phyloP scores from a whole-genome alignment of 2,888 invertebrate genomes.

The Hirtodrosophila trivittata region DNA sequence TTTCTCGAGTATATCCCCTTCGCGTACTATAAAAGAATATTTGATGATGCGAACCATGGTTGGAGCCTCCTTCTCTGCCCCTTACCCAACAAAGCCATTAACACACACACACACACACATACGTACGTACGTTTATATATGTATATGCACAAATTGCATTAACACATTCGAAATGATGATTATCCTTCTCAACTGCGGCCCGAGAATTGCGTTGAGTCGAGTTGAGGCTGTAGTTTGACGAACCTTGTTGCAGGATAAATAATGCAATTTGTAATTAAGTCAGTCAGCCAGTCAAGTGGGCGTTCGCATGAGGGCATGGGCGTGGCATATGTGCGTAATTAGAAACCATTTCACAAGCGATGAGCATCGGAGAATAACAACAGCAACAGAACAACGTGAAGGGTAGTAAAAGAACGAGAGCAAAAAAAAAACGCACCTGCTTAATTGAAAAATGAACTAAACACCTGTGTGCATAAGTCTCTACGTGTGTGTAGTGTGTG shows the following conservation, averaged over 20 bases:
- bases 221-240: slow-evolving; percentile 65
- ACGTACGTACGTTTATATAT: slow-evolving; percentile 1
- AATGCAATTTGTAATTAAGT: slow-evolving; percentile 80
- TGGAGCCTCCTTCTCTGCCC: slow-evolving; percentile 1
- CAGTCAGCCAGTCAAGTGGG: slow-evolving; percentile 63
- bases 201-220: slow-evolving; percentile 12
- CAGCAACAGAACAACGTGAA: slow-evolving; percentile 11
- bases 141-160: slow-evolving; percentile 47
- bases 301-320: slow-evolving; percentile 13
- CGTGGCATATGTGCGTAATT: slow-evolving; percentile 55
- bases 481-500: slow-evolving; percentile 7
- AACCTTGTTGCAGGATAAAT: slow-evolving; percentile 75
- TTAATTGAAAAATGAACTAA: slow-evolving; percentile 70
- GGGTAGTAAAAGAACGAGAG: slow-evolving; percentile 1
- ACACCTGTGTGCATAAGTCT: slow-evolving; percentile 20
- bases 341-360: slow-evolving; percentile 58
- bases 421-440: slow-evolving; percentile 22
- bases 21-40: slow-evolving; percentile 52
- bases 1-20: slow-evolving; percentile 26
- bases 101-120: slow-evolving; percentile 1
- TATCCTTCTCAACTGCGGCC: slow-evolving; percentile 44
- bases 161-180: slow-evolving; percentile 70
- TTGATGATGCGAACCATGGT: slow-evolving; percentile 42
- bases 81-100: slow-evolving; percentile 34
- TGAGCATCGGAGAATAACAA: slow-evolving; percentile 28